A percentile compares a stretch with the other conserved stretches of the same genome.
Evolutionary conservation across 2,888 invertebrate genomes (phyloP).

Genomic region (Abrostola tripartita): DNA sequence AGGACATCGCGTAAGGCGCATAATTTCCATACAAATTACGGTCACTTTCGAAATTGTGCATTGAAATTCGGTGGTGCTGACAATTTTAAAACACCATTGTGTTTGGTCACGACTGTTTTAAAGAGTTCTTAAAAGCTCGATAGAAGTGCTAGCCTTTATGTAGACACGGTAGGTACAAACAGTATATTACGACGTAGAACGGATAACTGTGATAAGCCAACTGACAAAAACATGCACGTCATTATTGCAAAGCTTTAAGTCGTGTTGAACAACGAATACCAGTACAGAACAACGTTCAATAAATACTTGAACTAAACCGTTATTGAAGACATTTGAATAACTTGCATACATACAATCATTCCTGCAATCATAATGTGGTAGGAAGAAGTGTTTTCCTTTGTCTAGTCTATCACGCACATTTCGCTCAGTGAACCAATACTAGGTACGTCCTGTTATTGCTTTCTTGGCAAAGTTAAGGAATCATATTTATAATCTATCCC

Average conservation of each 20-base stretch:
- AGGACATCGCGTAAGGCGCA: conserved; percentile 74
- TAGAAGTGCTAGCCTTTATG: conserved; percentile 7
- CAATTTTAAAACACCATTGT: conserved; percentile 77
- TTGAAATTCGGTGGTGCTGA: conserved; percentile 75
- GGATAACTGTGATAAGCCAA: neutral
- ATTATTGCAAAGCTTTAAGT: neutral
- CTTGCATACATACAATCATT: too few species aligned
- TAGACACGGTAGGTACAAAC: conserved; percentile 8
- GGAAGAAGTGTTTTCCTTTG: too few species aligned
- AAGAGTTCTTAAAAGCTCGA: conserved; percentile 13
- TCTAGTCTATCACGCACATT: too few species aligned
- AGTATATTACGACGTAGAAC: neutral
- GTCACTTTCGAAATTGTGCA: conserved; percentile 83
- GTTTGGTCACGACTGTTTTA: conserved; percentile 62
- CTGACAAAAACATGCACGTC: conserved; percentile 6
- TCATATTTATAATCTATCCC: too few species aligned
- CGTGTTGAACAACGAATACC: neutral
- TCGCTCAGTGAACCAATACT: too few species aligned
- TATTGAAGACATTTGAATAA: neutral
- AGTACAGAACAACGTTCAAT: neutral
- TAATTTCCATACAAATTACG: conserved; percentile 85
- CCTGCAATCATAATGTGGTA: too few species aligned
- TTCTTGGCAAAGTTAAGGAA: too few species aligned
- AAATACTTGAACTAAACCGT: neutral
- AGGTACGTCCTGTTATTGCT: too few species aligned